phyloP scores from a whole-genome alignment of 2,113 vertebrate genomes.

The Hippocampus zosterae region DNA sequence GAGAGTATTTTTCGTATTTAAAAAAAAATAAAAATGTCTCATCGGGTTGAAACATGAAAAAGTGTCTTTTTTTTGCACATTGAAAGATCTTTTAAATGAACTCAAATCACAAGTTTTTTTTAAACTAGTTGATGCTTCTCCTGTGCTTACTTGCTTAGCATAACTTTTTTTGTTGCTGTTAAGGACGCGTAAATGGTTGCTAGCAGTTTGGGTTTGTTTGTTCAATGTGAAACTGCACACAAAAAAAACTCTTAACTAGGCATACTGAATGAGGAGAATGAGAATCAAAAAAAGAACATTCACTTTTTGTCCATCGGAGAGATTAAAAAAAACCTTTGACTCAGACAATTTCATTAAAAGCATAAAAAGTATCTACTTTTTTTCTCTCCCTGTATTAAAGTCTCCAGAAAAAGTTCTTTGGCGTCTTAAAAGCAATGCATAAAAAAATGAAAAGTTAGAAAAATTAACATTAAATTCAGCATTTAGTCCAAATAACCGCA shows the following conservation, averaged over 20 bases:
- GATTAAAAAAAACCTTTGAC: too few species aligned
- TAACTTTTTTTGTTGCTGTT: not conserved
- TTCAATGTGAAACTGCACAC: not conserved
- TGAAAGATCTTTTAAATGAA: not conserved
- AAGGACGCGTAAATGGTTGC: not conserved
- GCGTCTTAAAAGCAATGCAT: not conserved
- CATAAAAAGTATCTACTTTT: not conserved
- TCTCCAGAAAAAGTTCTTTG: not conserved
- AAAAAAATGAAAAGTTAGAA: not conserved
- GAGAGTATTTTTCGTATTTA: too few species aligned
- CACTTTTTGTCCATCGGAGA: too few species aligned
- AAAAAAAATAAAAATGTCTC: not conserved
- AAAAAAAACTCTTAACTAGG: not conserved
- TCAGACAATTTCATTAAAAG: not conserved
- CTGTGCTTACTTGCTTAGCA: not conserved
- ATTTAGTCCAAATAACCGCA: not conserved
- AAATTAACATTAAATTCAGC: not conserved
- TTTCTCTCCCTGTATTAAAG: not conserved
- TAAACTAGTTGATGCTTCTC: not conserved
- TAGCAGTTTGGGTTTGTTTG: not conserved
- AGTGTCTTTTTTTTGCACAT: not conserved
- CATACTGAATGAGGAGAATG: not conserved
- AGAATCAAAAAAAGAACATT: not conserved
- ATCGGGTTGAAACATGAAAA: not conserved
- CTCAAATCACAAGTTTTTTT: not conserved